Base-by-base conservation (phyloP, 2,888 invertebrate genomes). In the Mesorhabditis spiculigera region DNA sequence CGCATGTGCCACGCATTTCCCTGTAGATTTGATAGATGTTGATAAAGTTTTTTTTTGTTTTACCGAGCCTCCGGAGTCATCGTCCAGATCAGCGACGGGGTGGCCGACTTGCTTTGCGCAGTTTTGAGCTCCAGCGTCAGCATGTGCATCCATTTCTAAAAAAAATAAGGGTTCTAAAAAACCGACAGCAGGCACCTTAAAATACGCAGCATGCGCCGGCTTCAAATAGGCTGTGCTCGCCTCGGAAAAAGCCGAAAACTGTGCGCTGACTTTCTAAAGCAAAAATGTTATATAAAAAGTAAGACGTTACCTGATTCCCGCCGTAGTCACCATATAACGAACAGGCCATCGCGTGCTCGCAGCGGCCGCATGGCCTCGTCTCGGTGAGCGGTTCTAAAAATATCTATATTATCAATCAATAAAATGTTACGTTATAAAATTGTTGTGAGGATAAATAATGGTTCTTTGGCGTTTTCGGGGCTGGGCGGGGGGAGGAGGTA, bases 341-440 rank as follows among this genome's bases (percentile, higher is more conserved):
- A 43, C 80, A 81, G 41, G 76, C 73, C 6, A 75, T 42, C 5
- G 77, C 72, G 8, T 77, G 76, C 63, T 79, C 78, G 63, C 80
- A 81, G 64, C 76, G 74, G 1, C 70, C 73, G 63, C 80, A 81
- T 43, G 76, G 77, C 5, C 73, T 68, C 6, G 75, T 71, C 10
- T 80, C 75, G 13, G 62, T 28, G 4, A 72, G 71, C 4, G 81
- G 80, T n/a, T 71, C 81, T 77, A 65, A 43, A 75, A 69, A 4
- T 66, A 6, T 43, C 13, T 43, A 10, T 66, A 16, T 28, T 63
- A 5, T 63, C 45, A 44, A 62, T 42, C 64, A 65, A 61, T n/a
- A 6, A 43, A 58, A 58, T 13, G 28, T 28, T 28, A 28, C 28
- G 28, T 28, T 28, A 28, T 28, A 28, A 28, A 28, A 28, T 28